Percentiles rank a stretch among this genome's conserved stretches.
Evolutionary conservation across 2,888 invertebrate genomes (phyloP).

Genomic region (Pristionchus maxplancki): DNA sequence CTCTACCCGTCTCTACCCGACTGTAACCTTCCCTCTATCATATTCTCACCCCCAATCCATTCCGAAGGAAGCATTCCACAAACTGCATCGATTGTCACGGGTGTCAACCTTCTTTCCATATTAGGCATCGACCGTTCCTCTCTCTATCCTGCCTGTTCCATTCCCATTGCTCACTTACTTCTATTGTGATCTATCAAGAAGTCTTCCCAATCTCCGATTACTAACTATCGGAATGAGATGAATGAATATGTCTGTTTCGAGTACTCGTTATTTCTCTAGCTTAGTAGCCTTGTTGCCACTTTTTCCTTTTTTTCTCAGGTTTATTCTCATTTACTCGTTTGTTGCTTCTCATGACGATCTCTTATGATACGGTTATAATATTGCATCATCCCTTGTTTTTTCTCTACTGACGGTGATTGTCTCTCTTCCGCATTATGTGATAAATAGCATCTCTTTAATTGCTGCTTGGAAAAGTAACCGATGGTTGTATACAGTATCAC

Average conservation of each 20-base stretch:
- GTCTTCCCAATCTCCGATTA: constrained; percentile 39
- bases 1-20: no score
- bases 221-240: constrained; percentile 43
- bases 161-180: constrained; percentile 23
- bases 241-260: constrained; percentile 38
- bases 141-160: constrained; percentile 30
- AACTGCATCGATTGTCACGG: constrained; percentile 8
- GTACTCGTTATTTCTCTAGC: constrained; percentile 6
- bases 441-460: constrained; percentile 30
- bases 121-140: constrained; percentile 18
- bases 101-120: not conserved
- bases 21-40: not conserved
- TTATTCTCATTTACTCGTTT: constrained; percentile 42
- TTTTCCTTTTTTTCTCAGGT: constrained; percentile 13
- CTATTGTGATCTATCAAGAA: constrained; percentile 29
- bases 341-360: constrained; percentile 38
- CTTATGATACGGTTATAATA: constrained; percentile 3
- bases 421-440: constrained; percentile 10
- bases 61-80: constrained; percentile 16
- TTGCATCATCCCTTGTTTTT: constrained; percentile 43
- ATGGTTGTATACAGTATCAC: no score
- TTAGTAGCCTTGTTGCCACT: constrained; percentile 21
- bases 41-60: not conserved
- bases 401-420: not conserved
- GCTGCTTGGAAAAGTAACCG: no score